These are phyloP conservation scores for Rhaphigaster nebulosa DNA, from an alignment of 2,888 invertebrate species.

Conservation along the genomic window DNA sequence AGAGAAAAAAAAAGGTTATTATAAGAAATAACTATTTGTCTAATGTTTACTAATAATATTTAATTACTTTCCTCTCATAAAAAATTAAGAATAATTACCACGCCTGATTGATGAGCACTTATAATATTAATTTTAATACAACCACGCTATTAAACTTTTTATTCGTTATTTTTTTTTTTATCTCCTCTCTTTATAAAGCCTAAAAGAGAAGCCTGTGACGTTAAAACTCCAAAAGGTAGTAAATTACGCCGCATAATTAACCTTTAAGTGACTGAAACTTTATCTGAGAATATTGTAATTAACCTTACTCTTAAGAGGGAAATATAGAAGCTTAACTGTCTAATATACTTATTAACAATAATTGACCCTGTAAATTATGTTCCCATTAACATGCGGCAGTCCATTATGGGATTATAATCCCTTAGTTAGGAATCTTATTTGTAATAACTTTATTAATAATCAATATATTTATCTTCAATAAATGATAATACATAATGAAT, in stretches of 20 bases:
- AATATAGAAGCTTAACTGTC: neutral
- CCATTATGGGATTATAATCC: neutral
- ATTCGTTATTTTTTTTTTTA: neutral
- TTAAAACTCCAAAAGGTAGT: conserved; percentile 26
- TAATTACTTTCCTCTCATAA: neutral
- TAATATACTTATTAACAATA: conserved; percentile 28
- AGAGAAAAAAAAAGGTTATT: too few relatives aligned
- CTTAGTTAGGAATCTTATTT: neutral
- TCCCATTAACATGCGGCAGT: neutral
- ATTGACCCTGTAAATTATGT: neutral
- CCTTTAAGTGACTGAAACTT: conserved; percentile 24
- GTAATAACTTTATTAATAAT: neutral
- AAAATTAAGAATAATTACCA: neutral
- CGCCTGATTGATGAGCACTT: neutral
- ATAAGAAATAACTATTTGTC: too few relatives aligned
- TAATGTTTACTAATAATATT: too few relatives aligned
- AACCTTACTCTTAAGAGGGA: neutral
- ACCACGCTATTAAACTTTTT: neutral
- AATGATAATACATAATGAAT: neutral
- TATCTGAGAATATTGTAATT: conserved; percentile 24
- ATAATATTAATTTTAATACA: neutral
- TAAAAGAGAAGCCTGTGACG: neutral
- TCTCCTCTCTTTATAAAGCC: too few relatives aligned
- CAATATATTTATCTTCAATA: neutral
- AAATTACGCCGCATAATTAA: conserved; percentile 2